Conservation (phyloP, 2,888 invertebrate genomes). For the Odontocerum albicorne region DNA sequence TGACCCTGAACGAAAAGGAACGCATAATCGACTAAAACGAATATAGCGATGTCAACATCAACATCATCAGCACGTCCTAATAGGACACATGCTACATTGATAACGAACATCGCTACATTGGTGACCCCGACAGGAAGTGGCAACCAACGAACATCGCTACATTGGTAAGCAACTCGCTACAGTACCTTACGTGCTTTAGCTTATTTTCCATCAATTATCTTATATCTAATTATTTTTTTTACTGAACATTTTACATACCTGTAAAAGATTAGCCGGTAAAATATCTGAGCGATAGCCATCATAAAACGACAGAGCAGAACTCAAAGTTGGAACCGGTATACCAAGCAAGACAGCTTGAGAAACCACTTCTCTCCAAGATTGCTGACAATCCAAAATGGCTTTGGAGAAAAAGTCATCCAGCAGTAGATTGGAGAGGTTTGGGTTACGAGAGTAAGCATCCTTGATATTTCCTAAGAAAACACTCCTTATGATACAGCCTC, state of each 20-base stretch:
- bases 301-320: conserved; percentile 94
- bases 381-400: conserved; percentile 79
- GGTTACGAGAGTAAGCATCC: conserved; percentile 88
- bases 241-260: conserved; percentile 65
- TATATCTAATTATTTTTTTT: too few species aligned
- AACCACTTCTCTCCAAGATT: conserved; percentile 84
- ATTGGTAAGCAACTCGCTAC: too few species aligned
- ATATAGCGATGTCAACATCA: too few species aligned
- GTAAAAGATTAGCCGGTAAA: conserved; percentile 93
- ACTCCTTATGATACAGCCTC: conserved; percentile 97
- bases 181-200: too few species aligned
- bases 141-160: neutral
- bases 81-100: too few species aligned
- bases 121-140: too few species aligned
- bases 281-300: conserved; percentile 89
- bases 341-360: conserved; percentile 71
- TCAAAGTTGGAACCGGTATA: conserved; percentile 90
- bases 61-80: too few species aligned
- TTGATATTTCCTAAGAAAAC: conserved; percentile 60
- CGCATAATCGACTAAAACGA: too few species aligned
- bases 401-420: conserved; percentile 91
- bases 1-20: too few species aligned
- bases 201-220: too few species aligned
- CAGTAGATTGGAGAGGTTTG: conserved; percentile 81
- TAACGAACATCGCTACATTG: too few species aligned